Percentiles rank a stretch among this genome's conserved stretches.
Conservation (phyloP, 2,113 vertebrate species). For the Gambusia affinis region DNA sequence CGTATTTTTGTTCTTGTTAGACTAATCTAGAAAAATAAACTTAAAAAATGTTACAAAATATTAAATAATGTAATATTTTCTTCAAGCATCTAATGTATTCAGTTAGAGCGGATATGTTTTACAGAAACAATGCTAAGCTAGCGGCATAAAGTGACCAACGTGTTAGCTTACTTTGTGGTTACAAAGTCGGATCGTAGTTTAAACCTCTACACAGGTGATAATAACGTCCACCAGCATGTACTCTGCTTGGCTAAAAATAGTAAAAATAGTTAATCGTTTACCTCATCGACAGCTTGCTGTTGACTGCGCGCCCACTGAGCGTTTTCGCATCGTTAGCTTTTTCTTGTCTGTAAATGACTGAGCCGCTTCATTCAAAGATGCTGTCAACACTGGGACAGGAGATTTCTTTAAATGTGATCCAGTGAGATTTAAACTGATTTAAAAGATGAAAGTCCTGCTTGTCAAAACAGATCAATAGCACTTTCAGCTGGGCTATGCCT, state of each 20-base stretch:
- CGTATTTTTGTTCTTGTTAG: neutral
- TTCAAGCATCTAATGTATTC: too few relatives aligned
- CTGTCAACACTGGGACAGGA: conserved; percentile 19
- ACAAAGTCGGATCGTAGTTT: neutral
- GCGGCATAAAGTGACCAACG: neutral
- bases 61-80: too few relatives aligned
- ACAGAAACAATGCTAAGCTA: neutral
- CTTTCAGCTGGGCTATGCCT: neutral
- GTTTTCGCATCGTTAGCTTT: neutral
- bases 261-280: conserved; percentile 10
- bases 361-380: neutral
- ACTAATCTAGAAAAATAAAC: neutral
- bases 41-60: neutral
- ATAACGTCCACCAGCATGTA: conserved; percentile 26
- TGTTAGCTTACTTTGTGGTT: neutral
- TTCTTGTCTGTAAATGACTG: neutral
- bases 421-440: conserved; percentile 2
- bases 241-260: conserved; percentile 12
- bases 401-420: neutral
- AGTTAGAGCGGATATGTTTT: neutral
- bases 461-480: neutral
- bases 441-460: neutral
- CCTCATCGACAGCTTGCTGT: neutral
- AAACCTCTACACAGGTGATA: conserved; percentile 16
- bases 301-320: neutral